Evolutionary conservation across 1,140 invertebrate species (phyloP), one percentile per base, ranked within the genome.

Genomic region (Drosophila erecta): DNA sequence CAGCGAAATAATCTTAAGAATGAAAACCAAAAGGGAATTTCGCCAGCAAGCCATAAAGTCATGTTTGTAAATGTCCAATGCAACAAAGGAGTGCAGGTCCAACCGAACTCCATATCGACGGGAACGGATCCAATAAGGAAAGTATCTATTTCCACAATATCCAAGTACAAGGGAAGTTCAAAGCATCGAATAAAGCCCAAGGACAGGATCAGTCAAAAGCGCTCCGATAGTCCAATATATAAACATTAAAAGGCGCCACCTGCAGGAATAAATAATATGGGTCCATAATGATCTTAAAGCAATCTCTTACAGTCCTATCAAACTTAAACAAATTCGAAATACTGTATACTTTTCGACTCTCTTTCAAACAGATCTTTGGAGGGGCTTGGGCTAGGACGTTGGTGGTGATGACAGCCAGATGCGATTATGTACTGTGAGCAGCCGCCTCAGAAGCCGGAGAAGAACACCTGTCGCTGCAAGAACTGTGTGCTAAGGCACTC

Each of bases 371-470:
- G 30, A 30, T 41, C 27, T 20, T 44, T 24, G 6, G 44, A 58
- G 20, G 55, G 33, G 20, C 20, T 62, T 33, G 51, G 59, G 24
- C 15, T 15, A 57, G 38, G 50, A 14, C 0, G 10, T 37, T 33
- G 40, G 4, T 33, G 8, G 38, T 54, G 14, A 40, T 57, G 50
- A 15, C 38, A 43, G 6, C 17, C 7, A 24, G 17, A 24, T 35
- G 17, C 3, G 2, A 64, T 1, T 1, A 64, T 64, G 61, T 61
- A 27, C 56, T 64, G 61, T 46, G 56, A 64, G 8, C 0, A 11
- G 11, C 20, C 11, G 11, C 4, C 33, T 6, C 22, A 33, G 2
- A 15, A 44, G 10, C 40, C 38, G 41, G 27, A 33, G 4, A 30
- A 30, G 22, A 20, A 12, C 4, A 3, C 20, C 22, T 59, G 61